phyloP scores from a whole-genome alignment of 2,888 invertebrate genomes.

The Hyalella azteca region DNA sequence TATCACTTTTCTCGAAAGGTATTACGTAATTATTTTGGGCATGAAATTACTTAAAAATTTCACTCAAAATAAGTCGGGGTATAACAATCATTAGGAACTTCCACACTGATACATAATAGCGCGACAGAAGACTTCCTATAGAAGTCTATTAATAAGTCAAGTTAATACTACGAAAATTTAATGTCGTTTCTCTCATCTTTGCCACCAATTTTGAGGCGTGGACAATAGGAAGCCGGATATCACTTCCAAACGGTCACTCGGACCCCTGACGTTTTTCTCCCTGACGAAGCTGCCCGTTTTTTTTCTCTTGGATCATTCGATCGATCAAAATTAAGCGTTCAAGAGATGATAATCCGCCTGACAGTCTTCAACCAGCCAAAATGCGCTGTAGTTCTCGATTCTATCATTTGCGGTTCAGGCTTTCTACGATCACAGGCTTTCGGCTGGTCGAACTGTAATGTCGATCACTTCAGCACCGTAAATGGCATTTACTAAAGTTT shows the following conservation, averaged over 20 bases:
- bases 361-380: slow-evolving; percentile 16
- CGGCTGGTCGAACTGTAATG: neutral
- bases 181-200: neutral
- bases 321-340: slow-evolving; percentile 27
- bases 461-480: neutral
- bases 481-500: slow-evolving; percentile 25
- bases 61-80: too few relatives aligned
- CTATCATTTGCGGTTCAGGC: too few relatives aligned
- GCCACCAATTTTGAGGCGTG: neutral
- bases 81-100: too few relatives aligned
- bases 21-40: too few relatives aligned
- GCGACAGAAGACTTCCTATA: too few relatives aligned
- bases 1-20: too few relatives aligned
- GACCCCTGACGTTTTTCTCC: slow-evolving; percentile 17
- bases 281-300: neutral
- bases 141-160: too few relatives aligned
- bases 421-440: neutral
- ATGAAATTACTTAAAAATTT: too few relatives aligned
- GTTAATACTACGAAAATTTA: too few relatives aligned
- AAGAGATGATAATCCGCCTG: slow-evolving; percentile 25
- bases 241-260: slow-evolving; percentile 26
- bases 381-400: neutral
- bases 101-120: too few relatives aligned
- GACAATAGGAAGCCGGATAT: slow-evolving; percentile 31
- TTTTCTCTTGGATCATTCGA: slow-evolving; percentile 7